Percentiles rank a stretch among this genome's conserved stretches.
Conservation (phyloP, 2,113 vertebrate genomes). For the Hypocryptadius cinnamomeus region DNA sequence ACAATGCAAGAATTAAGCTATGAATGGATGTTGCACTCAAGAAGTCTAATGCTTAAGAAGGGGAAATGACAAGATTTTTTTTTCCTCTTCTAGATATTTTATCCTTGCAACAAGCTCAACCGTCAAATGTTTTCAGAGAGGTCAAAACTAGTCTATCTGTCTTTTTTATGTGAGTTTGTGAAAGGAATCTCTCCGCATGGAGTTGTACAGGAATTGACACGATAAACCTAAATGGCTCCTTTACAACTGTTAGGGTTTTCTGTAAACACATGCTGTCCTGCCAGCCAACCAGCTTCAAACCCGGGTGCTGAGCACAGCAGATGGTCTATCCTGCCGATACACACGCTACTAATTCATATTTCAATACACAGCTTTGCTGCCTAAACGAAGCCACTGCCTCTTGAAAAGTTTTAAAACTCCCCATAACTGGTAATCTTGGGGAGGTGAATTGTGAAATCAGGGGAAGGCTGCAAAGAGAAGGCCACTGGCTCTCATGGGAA, state of each 20-base stretch:
- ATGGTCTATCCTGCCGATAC: slow-evolving; percentile 57
- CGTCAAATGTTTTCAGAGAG: slow-evolving; percentile 29
- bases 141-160: slow-evolving; percentile 59
- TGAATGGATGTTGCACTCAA: slow-evolving; percentile 33
- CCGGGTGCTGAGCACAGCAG: slow-evolving; percentile 55
- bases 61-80: neutral
- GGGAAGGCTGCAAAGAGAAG: neutral
- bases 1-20: slow-evolving; percentile 36
- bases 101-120: slow-evolving; percentile 19
- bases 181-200: slow-evolving; percentile 23
- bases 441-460: neutral
- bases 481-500: neutral
- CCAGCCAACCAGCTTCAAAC: slow-evolving; percentile 64
- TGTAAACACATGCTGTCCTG: slow-evolving; percentile 65
- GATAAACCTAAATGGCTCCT: slow-evolving; percentile 66
- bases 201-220: slow-evolving; percentile 54
- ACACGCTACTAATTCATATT: slow-evolving; percentile 53
- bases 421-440: neutral
- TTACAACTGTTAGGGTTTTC: slow-evolving; percentile 65
- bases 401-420: slow-evolving; percentile 33
- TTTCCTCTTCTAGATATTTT: slow-evolving; percentile 6
- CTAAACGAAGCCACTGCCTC: slow-evolving; percentile 6
- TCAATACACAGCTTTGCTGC: slow-evolving; percentile 45
- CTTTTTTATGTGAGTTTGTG: slow-evolving; percentile 44
- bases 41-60: slow-evolving; percentile 13